A percentile compares a stretch with the other conserved stretches of the same genome.
Evolutionary conservation across 2,888 invertebrate genomes (phyloP).

Genomic region (Sussaba pulchella): DNA sequence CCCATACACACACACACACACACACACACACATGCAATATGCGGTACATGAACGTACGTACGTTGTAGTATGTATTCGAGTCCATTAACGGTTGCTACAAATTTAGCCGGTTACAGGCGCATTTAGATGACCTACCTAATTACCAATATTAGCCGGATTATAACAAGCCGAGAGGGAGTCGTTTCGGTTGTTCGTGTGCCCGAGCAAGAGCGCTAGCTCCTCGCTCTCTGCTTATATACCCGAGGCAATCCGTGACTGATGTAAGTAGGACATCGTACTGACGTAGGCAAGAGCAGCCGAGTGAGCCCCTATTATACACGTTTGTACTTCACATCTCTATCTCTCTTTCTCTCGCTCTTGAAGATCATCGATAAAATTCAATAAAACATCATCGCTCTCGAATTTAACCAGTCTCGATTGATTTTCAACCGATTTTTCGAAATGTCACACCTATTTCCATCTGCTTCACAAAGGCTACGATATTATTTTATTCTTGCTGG

Average conservation of each 20-base stretch:
- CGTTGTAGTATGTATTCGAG: conserved; percentile 2
- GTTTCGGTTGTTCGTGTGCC: conserved; percentile 27
- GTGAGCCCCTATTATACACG: conserved; percentile 65
- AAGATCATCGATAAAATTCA: conserved; percentile 18
- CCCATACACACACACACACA: neutral
- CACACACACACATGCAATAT: conserved; percentile 2
- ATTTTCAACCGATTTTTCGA: conserved; percentile 52
- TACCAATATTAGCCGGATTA: conserved; percentile 70
- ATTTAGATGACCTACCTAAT: conserved; percentile 73
- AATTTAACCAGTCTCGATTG: conserved; percentile 66
- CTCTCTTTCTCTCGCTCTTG: conserved; percentile 14
- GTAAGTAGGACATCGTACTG: conserved; percentile 81
- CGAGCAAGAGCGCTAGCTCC: conserved; percentile 5
- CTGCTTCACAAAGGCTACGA: neutral
- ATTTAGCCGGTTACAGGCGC: conserved; percentile 60
- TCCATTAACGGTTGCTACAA: conserved; percentile 53
- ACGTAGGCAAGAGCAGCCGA: conserved; percentile 70
- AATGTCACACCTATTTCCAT: conserved; percentile 51
- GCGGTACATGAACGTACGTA: neutral
- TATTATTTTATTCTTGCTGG: conserved; percentile 12
- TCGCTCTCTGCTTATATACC: conserved; percentile 48
- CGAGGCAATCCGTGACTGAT: conserved; percentile 78
- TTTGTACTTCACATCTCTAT: conserved; percentile 27
- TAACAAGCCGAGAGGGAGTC: conserved; percentile 66
- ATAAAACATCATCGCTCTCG: conserved; percentile 66